Evolutionary conservation across 2,797 vertebrate species (phyloP).

Genomic region (Nothura maculosa): DNA sequence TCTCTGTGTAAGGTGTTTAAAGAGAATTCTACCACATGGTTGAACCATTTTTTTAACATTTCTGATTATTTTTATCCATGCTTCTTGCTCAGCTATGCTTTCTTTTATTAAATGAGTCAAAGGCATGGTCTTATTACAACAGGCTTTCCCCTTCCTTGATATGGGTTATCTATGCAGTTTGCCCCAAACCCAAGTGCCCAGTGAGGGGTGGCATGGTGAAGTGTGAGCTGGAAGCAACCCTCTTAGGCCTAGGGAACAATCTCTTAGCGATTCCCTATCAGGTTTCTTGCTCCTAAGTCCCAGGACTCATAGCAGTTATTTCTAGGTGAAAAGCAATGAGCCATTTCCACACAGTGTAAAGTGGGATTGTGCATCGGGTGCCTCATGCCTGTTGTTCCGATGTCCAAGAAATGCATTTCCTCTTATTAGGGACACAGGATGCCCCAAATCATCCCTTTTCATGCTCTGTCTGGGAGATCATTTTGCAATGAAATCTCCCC

Average conservation of each 20-base stretch:
- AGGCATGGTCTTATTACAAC: rapidly evolving
- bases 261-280: background rate
- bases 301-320: background rate
- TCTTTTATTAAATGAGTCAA: background rate
- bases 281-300: background rate
- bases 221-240: background rate
- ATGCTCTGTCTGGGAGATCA: background rate
- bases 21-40: too few relatives aligned
- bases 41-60: background rate
- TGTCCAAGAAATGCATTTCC: rapidly evolving
- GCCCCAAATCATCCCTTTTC: rapidly evolving
- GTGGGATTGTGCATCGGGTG: background rate
- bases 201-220: rapidly evolving
- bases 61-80: background rate
- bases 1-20: background rate
- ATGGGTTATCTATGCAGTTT: background rate
- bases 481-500: background rate
- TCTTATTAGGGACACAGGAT: rapidly evolving
- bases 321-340: conserved; percentile 2
- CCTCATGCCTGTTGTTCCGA: background rate
- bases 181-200: background rate
- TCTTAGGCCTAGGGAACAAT: background rate
- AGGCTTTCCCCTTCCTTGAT: background rate
- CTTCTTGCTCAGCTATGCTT: background rate
- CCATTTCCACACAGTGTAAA: background rate